Base-by-base conservation (phyloP, 2,113 vertebrate genomes). In the Colinus virginianus region DNA sequence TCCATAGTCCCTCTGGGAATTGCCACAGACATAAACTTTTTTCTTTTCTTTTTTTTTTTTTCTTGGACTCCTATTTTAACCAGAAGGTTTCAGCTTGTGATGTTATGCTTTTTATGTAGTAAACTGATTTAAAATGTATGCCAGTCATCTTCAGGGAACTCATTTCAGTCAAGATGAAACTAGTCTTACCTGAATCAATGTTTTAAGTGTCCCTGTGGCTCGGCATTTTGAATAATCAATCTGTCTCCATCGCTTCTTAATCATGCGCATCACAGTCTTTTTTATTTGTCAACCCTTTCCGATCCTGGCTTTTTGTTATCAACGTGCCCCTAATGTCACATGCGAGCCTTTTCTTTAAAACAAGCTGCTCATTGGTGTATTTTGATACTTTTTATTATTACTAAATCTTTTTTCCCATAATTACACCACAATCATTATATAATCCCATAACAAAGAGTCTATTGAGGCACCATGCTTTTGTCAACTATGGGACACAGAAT, bases 361-460 rank as follows among this genome's bases (percentile, higher is more conserved):
- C 98, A 98, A 98, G 98, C 98, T 97, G 96, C 97, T 98, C 97
- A 97, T 98, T 96, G 97, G 97, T 97, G 98, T 98, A 98, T 98
- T 98, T 97, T 98, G 98, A 98, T 98, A 98, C 98, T 98, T 98
- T 98, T 98, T 98, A 98, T 98, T 99, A 98, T 98, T 97, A 97
- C 98, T 98, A 98, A 98, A 98, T 98, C 98, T 97, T 98, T 97
- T 97, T 96, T 97, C 96, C 98, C 98, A 99, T 99, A 99, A 99
- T 99, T 99, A 99, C 98, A 98, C 98, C 98, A 98, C 98, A 98
- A 98, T 99, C 99, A 99, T 99, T 99, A 99, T 99, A 99, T 99
- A 99, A 99, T 99, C 99, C 98, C 97, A 97, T 98, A 99, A 99
- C 99, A 99, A 99, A 99, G 99, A 98, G 97, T 98, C 98, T 97